Evolutionary conservation across 2,113 vertebrate species (phyloP).

Genomic region (Halichoeres trimaculatus): DNA sequence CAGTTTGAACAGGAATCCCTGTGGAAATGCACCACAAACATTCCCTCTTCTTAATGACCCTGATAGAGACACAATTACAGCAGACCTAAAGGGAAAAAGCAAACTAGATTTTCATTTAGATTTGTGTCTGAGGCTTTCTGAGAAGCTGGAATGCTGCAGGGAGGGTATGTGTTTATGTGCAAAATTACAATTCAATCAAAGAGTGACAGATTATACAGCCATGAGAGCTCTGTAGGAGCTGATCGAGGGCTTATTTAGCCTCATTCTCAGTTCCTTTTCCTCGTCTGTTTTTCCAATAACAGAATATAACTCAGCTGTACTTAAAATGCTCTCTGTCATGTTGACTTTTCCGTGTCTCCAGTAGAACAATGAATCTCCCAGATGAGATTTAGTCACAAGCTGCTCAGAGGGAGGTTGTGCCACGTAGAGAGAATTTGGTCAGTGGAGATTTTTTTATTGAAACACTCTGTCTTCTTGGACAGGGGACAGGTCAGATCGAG

Average conservation of each 20-base stretch:
- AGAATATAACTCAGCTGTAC: constrained; percentile 62
- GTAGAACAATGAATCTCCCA: constrained; percentile 70
- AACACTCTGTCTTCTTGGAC: constrained; percentile 67
- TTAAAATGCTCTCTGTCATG: constrained; percentile 54
- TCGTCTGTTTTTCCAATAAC: constrained; percentile 19
- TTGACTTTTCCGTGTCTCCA: constrained; percentile 26
- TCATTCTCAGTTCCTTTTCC: not conserved
- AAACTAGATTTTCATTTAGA: constrained; percentile 73
- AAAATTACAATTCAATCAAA: constrained; percentile 25
- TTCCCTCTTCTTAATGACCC: constrained; percentile 71
- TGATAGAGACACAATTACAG: constrained; percentile 64
- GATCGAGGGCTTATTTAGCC: constrained; percentile 41
- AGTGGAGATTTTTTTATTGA: constrained; percentile 64
- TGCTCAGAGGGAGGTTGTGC: constrained; percentile 61
- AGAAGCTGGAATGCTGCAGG: constrained; percentile 32
- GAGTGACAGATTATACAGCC: constrained; percentile 21
- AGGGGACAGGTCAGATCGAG: constrained; percentile 46
- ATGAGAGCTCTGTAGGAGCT: constrained; percentile 1
- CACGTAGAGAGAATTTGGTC: constrained; percentile 61
- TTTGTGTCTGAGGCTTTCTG: constrained; percentile 44
- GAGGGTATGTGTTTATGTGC: constrained; percentile 42
- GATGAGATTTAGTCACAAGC: constrained; percentile 56
- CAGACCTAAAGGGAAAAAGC: constrained; percentile 59
- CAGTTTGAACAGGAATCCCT: constrained; percentile 38
- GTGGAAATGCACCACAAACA: constrained; percentile 59